Percentiles rank a stretch among this genome's conserved stretches.
These are phyloP conservation scores for Seriola quinqueradiata DNA, from an alignment of 2,113 vertebrate genomes.

Conservation along the genomic window DNA sequence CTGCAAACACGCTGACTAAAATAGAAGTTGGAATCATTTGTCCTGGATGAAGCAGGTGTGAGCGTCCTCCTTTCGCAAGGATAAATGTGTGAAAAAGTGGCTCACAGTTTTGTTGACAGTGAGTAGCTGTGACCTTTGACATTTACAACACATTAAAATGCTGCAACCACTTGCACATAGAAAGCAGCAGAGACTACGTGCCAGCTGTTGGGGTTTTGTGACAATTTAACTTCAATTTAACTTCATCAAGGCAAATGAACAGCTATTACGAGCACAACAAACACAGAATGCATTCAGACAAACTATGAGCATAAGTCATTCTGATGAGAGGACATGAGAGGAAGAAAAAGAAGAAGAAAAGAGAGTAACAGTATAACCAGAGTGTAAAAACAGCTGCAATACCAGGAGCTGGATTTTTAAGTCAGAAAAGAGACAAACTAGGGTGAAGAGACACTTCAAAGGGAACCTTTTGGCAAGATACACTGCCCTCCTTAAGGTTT, in stretches of 20 bases:
- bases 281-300: background rate
- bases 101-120: background rate
- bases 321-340: background rate
- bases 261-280: slow-evolving; percentile 1
- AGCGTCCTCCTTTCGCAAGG: background rate
- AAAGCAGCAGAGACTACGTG: background rate
- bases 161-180: background rate
- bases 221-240: too few relatives aligned
- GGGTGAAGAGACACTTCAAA: background rate
- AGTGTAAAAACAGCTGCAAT: background rate
- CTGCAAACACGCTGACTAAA: slow-evolving; percentile 3
- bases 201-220: background rate
- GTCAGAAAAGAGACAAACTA: background rate
- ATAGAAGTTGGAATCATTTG: background rate
- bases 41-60: background rate
- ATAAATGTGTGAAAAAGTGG: background rate
- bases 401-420: background rate
- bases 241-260: background rate
- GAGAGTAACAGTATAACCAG: background rate
- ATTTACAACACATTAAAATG: background rate
- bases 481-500: background rate
- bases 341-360: background rate
- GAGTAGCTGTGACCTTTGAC: background rate
- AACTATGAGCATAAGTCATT: background rate
- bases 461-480: background rate